Evolutionary conservation across 2,888 invertebrate genomes (phyloP).

Genomic region (Theodoxus fluviatilis): DNA sequence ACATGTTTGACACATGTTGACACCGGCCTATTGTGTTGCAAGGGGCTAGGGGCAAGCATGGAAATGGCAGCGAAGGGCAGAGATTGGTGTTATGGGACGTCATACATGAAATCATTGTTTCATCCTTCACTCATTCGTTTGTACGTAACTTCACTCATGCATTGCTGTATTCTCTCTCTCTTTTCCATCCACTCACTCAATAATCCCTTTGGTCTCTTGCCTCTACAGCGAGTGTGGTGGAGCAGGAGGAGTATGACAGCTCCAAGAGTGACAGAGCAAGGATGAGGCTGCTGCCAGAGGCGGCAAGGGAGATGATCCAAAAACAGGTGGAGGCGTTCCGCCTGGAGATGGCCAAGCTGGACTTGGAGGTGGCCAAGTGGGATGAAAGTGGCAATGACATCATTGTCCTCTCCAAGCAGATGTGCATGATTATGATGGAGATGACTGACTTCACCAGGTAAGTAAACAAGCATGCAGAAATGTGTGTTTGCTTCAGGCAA

Average conservation of each 20-base stretch:
- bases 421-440: constrained; percentile 99
- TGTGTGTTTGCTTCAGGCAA: not conserved
- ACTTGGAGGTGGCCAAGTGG: constrained; percentile 99
- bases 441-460: constrained; percentile 99
- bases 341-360: constrained; percentile 94
- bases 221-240: constrained; percentile 59
- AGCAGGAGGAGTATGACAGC: constrained; percentile 60
- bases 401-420: constrained; percentile 97
- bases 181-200: too few species aligned
- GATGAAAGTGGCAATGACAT: constrained; percentile 97
- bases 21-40: too few species aligned
- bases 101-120: too few species aligned
- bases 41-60: too few species aligned
- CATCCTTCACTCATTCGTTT: too few species aligned
- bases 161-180: too few species aligned
- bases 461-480: constrained; percentile 31
- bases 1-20: too few species aligned
- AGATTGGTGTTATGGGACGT: too few species aligned
- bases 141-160: too few species aligned
- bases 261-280: constrained; percentile 65
- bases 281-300: constrained; percentile 83
- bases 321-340: constrained; percentile 85
- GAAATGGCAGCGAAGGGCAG: too few species aligned
- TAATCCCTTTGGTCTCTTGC: too few species aligned
- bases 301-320: constrained; percentile 93